Conservation (phyloP, 2,113 vertebrate species). For the Gymnarchus niloticus region DNA sequence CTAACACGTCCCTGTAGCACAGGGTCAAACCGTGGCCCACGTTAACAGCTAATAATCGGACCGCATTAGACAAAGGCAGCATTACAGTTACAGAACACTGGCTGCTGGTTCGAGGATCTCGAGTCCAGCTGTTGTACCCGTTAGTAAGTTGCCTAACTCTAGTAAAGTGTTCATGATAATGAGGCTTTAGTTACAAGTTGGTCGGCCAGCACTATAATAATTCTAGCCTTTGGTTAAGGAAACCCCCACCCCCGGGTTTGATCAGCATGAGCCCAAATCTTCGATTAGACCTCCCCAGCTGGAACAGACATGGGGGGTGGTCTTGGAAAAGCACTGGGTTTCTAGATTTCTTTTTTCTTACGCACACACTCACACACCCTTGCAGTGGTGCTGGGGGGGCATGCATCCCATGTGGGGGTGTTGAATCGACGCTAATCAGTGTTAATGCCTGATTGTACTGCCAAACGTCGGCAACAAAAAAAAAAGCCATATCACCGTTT, state of each 20-base stretch:
- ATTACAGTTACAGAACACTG: background rate
- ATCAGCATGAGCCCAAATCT: slow-evolving; percentile 14
- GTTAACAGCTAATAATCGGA: background rate
- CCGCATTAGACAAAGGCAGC: background rate
- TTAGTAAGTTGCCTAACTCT: background rate
- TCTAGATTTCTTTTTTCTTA: slow-evolving; percentile 8
- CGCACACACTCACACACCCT: background rate
- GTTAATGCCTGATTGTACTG: slow-evolving; percentile 45
- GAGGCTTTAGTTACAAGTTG: background rate
- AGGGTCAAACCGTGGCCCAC: background rate
- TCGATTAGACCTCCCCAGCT: slow-evolving; percentile 12
- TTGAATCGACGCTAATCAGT: slow-evolving; percentile 48
- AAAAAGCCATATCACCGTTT: slow-evolving; percentile 54
- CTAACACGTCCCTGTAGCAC: background rate
- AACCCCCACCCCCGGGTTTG: background rate
- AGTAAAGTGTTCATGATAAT: background rate
- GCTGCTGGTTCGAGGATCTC: background rate
- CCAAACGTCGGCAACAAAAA: slow-evolving; percentile 47
- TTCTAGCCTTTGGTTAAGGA: background rate
- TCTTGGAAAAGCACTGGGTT: slow-evolving; percentile 25
- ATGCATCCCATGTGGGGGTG: slow-evolving; percentile 29
- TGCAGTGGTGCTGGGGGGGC: background rate
- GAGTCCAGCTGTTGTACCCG: background rate
- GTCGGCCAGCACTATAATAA: too few species aligned
- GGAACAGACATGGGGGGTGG: background rate